A percentile compares a stretch with the other conserved stretches of the same genome.
phyloP scores from a whole-genome alignment of 1,140 invertebrate genomes.

The Tetramorium simillimum region DNA sequence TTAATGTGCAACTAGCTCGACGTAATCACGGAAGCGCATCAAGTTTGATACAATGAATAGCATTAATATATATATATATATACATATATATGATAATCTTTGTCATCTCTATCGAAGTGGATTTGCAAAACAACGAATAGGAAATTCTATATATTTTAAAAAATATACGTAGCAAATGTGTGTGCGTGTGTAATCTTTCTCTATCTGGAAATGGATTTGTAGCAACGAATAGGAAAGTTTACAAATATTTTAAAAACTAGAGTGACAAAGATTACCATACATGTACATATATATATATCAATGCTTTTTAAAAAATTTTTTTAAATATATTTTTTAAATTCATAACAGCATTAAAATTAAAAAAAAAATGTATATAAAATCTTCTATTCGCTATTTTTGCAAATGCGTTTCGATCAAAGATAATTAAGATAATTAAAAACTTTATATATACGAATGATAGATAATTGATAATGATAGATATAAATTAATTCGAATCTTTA shows the following conservation, averaged over 20 bases:
- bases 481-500: not conserved
- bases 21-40: constrained; percentile 1
- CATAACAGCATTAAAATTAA: not conserved
- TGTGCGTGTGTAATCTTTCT: not conserved
- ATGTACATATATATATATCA: too few relatives aligned
- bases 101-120: not conserved
- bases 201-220: not conserved
- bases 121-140: not conserved
- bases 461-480: too few relatives aligned
- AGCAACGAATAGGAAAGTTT: not conserved
- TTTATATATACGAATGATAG: not conserved
- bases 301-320: too few relatives aligned
- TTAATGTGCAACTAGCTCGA: constrained; percentile 16
- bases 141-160: not conserved
- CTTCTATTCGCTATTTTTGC: not conserved
- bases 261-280: too few relatives aligned
- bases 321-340: not conserved
- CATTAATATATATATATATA: not conserved
- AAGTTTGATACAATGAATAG: not conserved
- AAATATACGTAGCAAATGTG: too few relatives aligned
- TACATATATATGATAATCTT: not conserved
- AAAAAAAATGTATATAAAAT: not conserved
- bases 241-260: too few relatives aligned
- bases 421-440: not conserved
- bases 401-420: not conserved